Evolutionary conservation across 1,140 invertebrate species (phyloP).

Genomic region (Arctopsyche grandis): DNA sequence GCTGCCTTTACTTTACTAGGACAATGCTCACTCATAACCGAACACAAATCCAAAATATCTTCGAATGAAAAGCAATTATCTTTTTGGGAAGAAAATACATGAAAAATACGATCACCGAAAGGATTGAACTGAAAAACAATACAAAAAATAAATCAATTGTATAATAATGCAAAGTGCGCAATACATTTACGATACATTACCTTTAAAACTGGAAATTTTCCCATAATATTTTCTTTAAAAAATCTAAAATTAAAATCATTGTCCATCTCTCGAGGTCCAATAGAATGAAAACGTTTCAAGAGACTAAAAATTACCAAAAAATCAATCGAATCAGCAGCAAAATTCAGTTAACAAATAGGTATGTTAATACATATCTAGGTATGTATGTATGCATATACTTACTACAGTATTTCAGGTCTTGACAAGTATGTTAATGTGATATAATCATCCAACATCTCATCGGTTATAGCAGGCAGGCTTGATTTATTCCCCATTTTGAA

Average conservation of each 20-base stretch:
- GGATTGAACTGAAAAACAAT: slow-evolving; percentile 77
- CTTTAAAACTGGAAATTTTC: slow-evolving; percentile 66
- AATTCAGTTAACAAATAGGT: not conserved
- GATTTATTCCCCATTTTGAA: slow-evolving; percentile 62
- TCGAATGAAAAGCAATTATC: slow-evolving; percentile 77
- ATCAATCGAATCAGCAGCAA: slow-evolving; percentile 30
- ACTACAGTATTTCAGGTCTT: slow-evolving; percentile 69
- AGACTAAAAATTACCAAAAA: slow-evolving; percentile 61
- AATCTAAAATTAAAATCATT: slow-evolving; percentile 65
- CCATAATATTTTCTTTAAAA: slow-evolving; percentile 61
- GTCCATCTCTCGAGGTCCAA: slow-evolving; percentile 61
- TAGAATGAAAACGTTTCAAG: slow-evolving; percentile 66
- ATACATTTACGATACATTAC: too few species aligned
- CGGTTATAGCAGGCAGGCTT: slow-evolving; percentile 63
- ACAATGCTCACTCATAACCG: slow-evolving; percentile 76
- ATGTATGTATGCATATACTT: slow-evolving; percentile 56
- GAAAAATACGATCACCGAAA: slow-evolving; percentile 74
- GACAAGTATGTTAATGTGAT: slow-evolving; percentile 67
- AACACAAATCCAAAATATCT: slow-evolving; percentile 79
- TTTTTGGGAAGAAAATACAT: slow-evolving; percentile 76
- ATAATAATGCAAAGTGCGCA: too few species aligned
- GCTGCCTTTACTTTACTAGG: slow-evolving; percentile 74
- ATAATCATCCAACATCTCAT: slow-evolving; percentile 69
- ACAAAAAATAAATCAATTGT: not conserved
- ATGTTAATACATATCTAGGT: too few species aligned